Evolutionary conservation across 2,113 vertebrate genomes (phyloP).

Genomic region (Toxotes chatareus): DNA sequence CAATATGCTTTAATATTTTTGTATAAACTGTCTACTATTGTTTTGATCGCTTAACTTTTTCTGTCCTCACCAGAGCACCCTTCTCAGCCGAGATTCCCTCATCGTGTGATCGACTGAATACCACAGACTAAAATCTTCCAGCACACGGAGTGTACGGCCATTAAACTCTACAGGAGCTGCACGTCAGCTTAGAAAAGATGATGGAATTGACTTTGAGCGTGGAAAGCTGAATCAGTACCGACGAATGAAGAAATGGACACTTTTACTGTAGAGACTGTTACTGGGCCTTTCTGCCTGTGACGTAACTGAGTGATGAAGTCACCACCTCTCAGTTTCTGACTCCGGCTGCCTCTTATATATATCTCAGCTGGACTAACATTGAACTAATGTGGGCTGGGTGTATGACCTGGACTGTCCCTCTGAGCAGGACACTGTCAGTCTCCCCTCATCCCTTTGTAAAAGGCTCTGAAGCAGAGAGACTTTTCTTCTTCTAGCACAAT

Average conservation of each 20-base stretch:
- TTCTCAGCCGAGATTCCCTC: constrained; percentile 85
- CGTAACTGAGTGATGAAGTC: constrained; percentile 64
- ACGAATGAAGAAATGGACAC: constrained; percentile 30
- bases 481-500: constrained; percentile 52
- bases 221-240: constrained; percentile 13
- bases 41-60: constrained; percentile 22
- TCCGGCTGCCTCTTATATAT: constrained; percentile 14
- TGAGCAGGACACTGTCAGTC: constrained; percentile 24
- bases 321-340: constrained; percentile 36
- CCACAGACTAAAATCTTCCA: not conserved
- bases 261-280: constrained; percentile 15
- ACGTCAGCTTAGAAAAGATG: not conserved
- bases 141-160: not conserved
- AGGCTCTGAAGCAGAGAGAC: constrained; percentile 10
- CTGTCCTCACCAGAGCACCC: constrained; percentile 77
- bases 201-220: not conserved
- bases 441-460: constrained; percentile 14
- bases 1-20: not conserved
- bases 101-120: constrained; percentile 77
- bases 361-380: constrained; percentile 53
- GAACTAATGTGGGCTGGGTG: constrained; percentile 38
- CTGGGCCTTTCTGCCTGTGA: constrained; percentile 46
- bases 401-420: constrained; percentile 43
- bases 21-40: constrained; percentile 13
- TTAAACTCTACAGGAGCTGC: not conserved